Evolutionary conservation across 1,140 invertebrate species (phyloP), one percentile per base, ranked within the genome.

Genomic region (Proales similis): DNA sequence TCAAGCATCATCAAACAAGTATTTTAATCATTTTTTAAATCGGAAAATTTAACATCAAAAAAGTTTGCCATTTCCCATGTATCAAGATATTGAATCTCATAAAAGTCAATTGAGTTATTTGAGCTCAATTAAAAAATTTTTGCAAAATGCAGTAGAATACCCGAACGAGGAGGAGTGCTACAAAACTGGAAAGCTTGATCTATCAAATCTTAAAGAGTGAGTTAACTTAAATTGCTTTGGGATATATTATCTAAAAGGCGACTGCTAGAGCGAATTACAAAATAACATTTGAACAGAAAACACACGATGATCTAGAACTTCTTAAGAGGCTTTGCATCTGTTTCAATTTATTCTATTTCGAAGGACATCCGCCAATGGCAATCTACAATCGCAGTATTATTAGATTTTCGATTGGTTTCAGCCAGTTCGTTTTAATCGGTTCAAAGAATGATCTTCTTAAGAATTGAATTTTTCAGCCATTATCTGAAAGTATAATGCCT

Each of bases 261-360:
- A 43, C 49, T 67, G 63, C 9, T 49, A 69, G 69, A 3, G 48
- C 63, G 17, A 60, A 64, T 14, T 64, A 67, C 43, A 65, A 66
- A 19, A 53, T 71, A 5, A 67, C 65, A 39, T 71, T 67, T 57
- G 45, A 64, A 14, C 69, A 71, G 63, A 33, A 46, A 30, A 64
- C 42, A n/a, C 63, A 49, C 12, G 39, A 27, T 32, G 69, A 69
- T 39, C 48, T 64, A 22, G 42, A 30, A 3, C 26, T 66, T 4
- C 33, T 68, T 7, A 48, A 47, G 3, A 46, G 66, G 27, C 46
- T 70, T 20, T 65, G 67, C 47, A 63, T 63, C 24, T 70, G 70
- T 65, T 71, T 71, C 65, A 66, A 67, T 5, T 63, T 71, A 47
- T 69, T 68, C 39, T 64, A 61, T 11, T 48, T 65, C 1, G 43